Percentiles rank a stretch among this genome's conserved stretches.
phyloP scores from a whole-genome alignment of 1,140 invertebrate species.

The Procambarus virginalis region DNA sequence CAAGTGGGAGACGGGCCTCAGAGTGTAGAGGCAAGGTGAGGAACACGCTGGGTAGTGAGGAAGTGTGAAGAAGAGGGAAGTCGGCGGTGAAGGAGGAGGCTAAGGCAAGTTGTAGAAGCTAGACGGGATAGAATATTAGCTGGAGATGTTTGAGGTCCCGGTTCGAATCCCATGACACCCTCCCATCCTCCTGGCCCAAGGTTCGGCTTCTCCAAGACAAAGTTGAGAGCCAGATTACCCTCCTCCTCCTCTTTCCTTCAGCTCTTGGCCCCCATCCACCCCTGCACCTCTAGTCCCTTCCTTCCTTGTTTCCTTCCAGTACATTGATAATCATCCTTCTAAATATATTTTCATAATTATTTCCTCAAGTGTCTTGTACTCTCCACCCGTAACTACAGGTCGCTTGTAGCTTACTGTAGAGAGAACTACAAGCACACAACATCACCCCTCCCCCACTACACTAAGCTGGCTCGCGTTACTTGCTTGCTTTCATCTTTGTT shows the following conservation, averaged over 20 bases:
- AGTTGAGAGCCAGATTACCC: constrained; percentile 10
- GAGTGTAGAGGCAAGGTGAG: neutral
- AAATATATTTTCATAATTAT: no score
- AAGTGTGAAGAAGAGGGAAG: neutral
- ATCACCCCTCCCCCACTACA: no score
- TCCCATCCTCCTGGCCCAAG: neutral
- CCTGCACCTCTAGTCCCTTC: neutral
- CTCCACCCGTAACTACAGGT: no score
- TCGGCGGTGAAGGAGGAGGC: neutral
- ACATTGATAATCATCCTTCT: no score
- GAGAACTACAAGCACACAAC: no score
- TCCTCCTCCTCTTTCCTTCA: neutral
- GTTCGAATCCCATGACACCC: neutral
- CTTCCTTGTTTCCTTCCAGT: neutral
- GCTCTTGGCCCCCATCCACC: neutral
- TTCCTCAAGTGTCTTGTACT: no score
- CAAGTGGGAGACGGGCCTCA: neutral
- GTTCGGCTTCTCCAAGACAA: neutral
- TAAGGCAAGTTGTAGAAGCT: neutral
- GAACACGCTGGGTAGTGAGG: neutral
- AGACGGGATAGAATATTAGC: neutral
- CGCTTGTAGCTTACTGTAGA: no score
- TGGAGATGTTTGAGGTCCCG: neutral
- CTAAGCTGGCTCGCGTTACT: no score
- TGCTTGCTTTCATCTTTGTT: no score